Evolutionary conservation across 2,888 invertebrate species (phyloP).

Genomic region (Lobophora halterata): DNA sequence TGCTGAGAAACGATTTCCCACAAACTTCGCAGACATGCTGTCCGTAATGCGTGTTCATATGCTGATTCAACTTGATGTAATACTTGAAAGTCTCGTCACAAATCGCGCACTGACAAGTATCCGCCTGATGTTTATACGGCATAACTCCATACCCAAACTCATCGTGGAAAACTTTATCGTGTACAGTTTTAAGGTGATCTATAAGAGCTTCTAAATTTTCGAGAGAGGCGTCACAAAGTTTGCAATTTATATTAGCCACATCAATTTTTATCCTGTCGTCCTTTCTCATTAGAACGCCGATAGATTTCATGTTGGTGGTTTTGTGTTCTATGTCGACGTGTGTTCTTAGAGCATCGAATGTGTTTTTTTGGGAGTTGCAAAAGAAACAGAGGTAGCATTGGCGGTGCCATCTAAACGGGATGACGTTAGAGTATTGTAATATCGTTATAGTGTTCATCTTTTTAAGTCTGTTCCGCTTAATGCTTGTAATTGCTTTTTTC

Average conservation of each 20-base stretch:
- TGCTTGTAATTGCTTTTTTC: conserved; percentile 56
- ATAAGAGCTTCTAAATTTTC: conserved; percentile 43
- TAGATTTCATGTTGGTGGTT: conserved; percentile 52
- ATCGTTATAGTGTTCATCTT: conserved; percentile 63
- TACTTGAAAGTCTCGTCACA: conserved; percentile 59
- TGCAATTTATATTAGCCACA: conserved; percentile 47
- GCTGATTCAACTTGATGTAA: conserved; percentile 67
- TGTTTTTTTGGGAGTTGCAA: conserved; percentile 61
- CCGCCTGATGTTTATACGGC: conserved; percentile 53
- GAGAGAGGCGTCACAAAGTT: conserved; percentile 40
- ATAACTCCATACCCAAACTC: conserved; percentile 52
- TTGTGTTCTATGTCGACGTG: conserved; percentile 58
- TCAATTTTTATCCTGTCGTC: conserved; percentile 73
- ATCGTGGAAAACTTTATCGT: conserved; percentile 48
- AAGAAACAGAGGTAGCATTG: conserved; percentile 70
- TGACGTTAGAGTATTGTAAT: conserved; percentile 56
- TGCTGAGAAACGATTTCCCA: conserved; percentile 64
- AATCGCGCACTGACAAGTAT: conserved; percentile 53
- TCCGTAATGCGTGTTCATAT: conserved; percentile 68
- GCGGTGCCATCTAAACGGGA: conserved; percentile 72
- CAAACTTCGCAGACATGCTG: conserved; percentile 65
- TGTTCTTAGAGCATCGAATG: conserved; percentile 52
- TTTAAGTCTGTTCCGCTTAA: conserved; percentile 62
- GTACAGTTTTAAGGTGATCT: conserved; percentile 49
- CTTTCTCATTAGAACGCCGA: conserved; percentile 57